Evolutionary conservation across 2,113 vertebrate species (phyloP).

Genomic region (Prochilodus magdalenae): DNA sequence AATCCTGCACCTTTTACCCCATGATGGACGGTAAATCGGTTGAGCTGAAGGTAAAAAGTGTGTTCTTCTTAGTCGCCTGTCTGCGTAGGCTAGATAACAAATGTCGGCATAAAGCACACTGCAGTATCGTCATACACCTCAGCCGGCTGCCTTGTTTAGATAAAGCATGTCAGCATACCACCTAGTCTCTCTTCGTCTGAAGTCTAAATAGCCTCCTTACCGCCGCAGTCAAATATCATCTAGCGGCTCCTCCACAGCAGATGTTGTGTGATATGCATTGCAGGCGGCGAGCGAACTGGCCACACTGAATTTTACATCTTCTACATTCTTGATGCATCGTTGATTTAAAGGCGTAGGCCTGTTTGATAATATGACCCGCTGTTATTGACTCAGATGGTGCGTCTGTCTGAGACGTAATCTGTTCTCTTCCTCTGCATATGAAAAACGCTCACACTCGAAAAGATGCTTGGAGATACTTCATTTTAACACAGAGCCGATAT

Average conservation of each 20-base stretch:
- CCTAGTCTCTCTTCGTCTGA: background rate
- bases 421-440: conserved; percentile 27
- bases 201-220: background rate
- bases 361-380: conserved; percentile 14
- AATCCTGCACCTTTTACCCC: background rate
- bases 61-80: conserved; percentile 1
- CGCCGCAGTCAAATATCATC: background rate
- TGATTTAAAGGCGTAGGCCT: conserved; percentile 9
- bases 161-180: conserved; percentile 22
- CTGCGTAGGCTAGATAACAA: conserved; percentile 18
- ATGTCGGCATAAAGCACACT: conserved; percentile 5
- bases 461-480: conserved; percentile 19
- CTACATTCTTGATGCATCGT: background rate
- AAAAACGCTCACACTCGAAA: conserved; percentile 17
- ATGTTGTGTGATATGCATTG: conserved; percentile 1
- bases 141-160: conserved; percentile 37
- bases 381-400: conserved; percentile 21
- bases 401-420: conserved; percentile 11
- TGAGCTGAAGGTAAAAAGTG: conserved; percentile 10
- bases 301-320: background rate
- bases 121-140: conserved; percentile 16
- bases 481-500: conserved; percentile 30
- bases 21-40: conserved; percentile 5
- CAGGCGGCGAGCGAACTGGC: background rate
- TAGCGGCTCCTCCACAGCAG: background rate